Evolutionary conservation across 2,888 invertebrate genomes (phyloP).

Genomic region (Papilio gigon): DNA sequence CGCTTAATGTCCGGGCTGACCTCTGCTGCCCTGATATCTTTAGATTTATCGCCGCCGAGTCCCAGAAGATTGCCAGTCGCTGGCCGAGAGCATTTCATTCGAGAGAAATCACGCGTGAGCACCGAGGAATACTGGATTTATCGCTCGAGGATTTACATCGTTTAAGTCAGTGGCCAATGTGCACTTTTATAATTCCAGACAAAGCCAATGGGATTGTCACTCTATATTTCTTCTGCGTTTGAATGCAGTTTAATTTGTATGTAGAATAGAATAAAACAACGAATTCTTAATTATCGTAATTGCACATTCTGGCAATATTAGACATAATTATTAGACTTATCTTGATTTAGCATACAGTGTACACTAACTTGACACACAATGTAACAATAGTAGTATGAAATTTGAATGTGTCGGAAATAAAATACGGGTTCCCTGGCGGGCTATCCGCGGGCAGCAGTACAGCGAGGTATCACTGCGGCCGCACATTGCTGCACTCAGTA

Average conservation of each 20-base stretch:
- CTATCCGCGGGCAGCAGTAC: no score
- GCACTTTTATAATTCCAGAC: not conserved
- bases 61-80: slow-evolving; percentile 66
- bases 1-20: slow-evolving; percentile 36
- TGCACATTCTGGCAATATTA: no score
- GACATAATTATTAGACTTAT: not conserved
- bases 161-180: no score
- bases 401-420: slow-evolving; percentile 48
- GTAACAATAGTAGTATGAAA: slow-evolving; percentile 21
- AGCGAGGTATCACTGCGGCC: no score
- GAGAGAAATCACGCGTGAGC: slow-evolving; percentile 62
- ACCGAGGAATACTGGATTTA: slow-evolving; percentile 61
- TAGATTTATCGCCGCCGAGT: slow-evolving; percentile 64
- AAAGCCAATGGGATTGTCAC: no score
- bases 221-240: no score
- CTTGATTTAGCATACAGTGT: not conserved
- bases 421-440: slow-evolving; percentile 45
- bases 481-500: no score
- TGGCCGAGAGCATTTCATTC: slow-evolving; percentile 64
- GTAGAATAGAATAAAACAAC: no score
- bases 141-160: slow-evolving; percentile 45
- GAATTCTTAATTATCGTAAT: no score
- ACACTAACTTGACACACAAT: slow-evolving; percentile 6
- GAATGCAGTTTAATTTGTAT: no score
- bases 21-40: slow-evolving; percentile 44